phyloP scores from a whole-genome alignment of 2,797 vertebrate genomes.

The Crenichthys baileyi region DNA sequence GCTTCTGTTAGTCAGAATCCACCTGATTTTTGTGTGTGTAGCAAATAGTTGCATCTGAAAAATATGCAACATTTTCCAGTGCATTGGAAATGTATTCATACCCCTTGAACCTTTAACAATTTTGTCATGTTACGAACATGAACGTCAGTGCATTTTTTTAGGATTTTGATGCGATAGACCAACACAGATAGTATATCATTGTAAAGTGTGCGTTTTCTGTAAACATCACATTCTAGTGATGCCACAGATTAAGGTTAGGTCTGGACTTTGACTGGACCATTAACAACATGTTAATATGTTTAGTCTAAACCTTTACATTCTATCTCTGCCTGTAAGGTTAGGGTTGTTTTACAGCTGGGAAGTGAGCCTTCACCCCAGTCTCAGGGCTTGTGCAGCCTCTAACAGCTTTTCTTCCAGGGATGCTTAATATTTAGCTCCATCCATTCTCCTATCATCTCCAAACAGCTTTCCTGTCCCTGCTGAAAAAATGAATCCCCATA shows the following conservation, averaged over 20 bases:
- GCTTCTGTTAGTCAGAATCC: slow-evolving; percentile 13
- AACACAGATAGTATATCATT: neutral
- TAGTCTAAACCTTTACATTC: neutral
- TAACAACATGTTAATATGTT: neutral
- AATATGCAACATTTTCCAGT: slow-evolving; percentile 13
- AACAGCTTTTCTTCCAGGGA: too few relatives aligned
- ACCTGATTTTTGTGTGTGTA: neutral
- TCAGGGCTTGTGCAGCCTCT: too few relatives aligned
- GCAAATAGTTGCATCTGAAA: slow-evolving; percentile 18
- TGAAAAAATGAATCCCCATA: neutral
- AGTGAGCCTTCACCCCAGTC: neutral
- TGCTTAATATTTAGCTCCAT: neutral
- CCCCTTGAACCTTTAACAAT: neutral
- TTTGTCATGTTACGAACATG: neutral
- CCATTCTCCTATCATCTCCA: neutral
- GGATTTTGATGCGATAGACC: neutral
- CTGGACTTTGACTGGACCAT: neutral
- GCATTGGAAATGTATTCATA: slow-evolving; percentile 6
- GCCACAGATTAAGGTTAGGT: neutral
- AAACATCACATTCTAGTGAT: neutral
- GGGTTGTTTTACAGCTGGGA: too few relatives aligned
- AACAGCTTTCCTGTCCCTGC: neutral
- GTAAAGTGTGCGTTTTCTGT: neutral
- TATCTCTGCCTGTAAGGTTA: neutral
- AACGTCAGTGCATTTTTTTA: neutral